Base-by-base conservation (phyloP, 2,888 invertebrate genomes). In the Enchytraeus crypticus region DNA sequence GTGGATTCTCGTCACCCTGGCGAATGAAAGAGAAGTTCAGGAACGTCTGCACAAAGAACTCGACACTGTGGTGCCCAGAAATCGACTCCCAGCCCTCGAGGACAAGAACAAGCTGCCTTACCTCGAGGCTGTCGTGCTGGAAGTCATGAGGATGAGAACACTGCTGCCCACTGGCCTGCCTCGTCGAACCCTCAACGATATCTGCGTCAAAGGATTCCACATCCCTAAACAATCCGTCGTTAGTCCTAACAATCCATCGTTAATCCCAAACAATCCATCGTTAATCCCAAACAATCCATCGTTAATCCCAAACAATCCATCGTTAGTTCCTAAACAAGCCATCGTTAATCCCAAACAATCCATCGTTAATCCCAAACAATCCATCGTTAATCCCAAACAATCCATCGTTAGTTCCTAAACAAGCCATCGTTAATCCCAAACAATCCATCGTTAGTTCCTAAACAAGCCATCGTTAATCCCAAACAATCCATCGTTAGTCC, bases 1-100 rank as follows among this genome's bases (percentile, higher is more conserved):
- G 23, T 64, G 64, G 64, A 32, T 34, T 14, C 21, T 64, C 2
- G 53, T 51, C 27, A 46, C 56, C 43, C 58, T 64, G 2, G 57
- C 53, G 14, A 33, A 58, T 21, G 46, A 58, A 45, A 53, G 34
- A 5, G 51, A 64, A 26, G 56, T 64, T 4, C 64, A 64, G 34
- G 30, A 33, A 2, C 51, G 49, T 49, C 57, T 62, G 46, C 60
- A 53, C 3, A 21, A 61, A 23, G 64, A 64, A 27, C 18, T 64
- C 14, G 61, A 61, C 32, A 43, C 51, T 27, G 54, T 61, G 23
- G n/a, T 61, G 21, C 32, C 54, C 8, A 51, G 34, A 18, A 32
- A 60, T 26, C 27, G 38, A 33, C 56, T 59, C 1, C 54, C 59
- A 21, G 53, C 59, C 5, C 14, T 59, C 1, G 54, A 54, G 1